Evolutionary conservation across 2,888 invertebrate species (phyloP).

Genomic region (Poecilobothrus nobilitatus): DNA sequence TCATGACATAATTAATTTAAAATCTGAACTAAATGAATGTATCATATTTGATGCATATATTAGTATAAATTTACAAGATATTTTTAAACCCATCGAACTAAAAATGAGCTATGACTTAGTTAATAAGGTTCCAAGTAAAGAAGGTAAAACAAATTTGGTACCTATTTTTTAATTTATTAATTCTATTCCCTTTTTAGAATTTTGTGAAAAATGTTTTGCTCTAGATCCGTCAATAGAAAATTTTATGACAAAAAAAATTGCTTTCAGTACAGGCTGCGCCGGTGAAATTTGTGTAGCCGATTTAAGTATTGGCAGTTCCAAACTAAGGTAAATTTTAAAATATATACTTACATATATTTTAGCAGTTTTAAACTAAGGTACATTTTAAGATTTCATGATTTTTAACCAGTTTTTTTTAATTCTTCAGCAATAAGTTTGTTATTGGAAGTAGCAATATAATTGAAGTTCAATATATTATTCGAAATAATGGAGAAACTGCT

Average conservation of each 20-base stretch:
- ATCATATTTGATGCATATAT: slow-evolving; percentile 19
- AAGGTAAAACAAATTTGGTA: not conserved
- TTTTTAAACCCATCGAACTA: slow-evolving; percentile 26
- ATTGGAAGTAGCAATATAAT: slow-evolving; percentile 22
- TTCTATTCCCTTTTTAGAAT: slow-evolving; percentile 19
- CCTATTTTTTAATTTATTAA: too few relatives aligned
- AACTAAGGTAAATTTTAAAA: slow-evolving; percentile 15
- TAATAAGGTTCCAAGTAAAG: slow-evolving; percentile 15
- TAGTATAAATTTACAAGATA: slow-evolving; percentile 21
- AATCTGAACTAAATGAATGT: slow-evolving; percentile 21
- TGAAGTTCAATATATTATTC: slow-evolving; percentile 26
- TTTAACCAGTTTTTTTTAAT: slow-evolving; percentile 3
- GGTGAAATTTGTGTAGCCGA: slow-evolving; percentile 24
- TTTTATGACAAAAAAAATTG: slow-evolving; percentile 19
- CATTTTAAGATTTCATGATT: not conserved
- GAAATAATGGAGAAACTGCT: slow-evolving; percentile 40
- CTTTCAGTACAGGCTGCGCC: slow-evolving; percentile 26
- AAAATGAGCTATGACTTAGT: slow-evolving; percentile 24
- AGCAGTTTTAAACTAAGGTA: slow-evolving; percentile 17
- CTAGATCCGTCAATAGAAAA: slow-evolving; percentile 23
- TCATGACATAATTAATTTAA: not conserved
- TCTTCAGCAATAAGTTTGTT: slow-evolving; percentile 21
- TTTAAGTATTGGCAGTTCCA: slow-evolving; percentile 20
- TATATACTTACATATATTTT: too few relatives aligned
- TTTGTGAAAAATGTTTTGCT: slow-evolving; percentile 27